phyloP scores from a whole-genome alignment of 2,797 vertebrate species.

The Micrastur ruficollis region DNA sequence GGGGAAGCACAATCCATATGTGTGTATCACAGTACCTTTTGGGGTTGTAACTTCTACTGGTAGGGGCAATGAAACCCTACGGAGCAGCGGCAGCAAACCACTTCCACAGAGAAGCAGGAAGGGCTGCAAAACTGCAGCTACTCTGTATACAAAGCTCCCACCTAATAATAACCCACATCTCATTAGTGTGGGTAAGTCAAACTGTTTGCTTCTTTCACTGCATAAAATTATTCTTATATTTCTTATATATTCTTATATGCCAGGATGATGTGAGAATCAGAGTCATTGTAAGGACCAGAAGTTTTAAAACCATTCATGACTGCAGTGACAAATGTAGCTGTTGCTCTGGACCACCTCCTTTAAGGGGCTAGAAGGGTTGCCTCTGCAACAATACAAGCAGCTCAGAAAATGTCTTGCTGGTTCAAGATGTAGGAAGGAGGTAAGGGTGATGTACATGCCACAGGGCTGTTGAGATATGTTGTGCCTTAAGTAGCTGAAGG shows the following conservation, averaged over 20 bases:
- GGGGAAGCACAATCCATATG: rapidly evolving
- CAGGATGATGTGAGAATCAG: background rate
- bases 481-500: background rate
- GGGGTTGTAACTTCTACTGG: background rate
- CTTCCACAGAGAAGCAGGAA: background rate
- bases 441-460: background rate
- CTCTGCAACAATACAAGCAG: background rate
- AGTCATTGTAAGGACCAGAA: background rate
- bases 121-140: background rate
- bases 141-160: background rate
- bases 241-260: background rate
- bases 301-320: background rate
- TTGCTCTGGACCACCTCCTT: background rate
- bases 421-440: background rate
- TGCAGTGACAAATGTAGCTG: background rate
- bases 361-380: background rate
- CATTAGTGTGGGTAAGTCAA: rapidly evolving
- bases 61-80: background rate
- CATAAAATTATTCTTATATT: background rate
- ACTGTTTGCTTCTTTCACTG: background rate
- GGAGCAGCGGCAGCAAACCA: background rate
- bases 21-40: rapidly evolving
- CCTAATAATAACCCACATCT: background rate
- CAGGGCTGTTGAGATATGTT: background rate
- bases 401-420: background rate